Evolutionary conservation across 2,797 vertebrate genomes (phyloP).

Genomic region (Chelon auratus): DNA sequence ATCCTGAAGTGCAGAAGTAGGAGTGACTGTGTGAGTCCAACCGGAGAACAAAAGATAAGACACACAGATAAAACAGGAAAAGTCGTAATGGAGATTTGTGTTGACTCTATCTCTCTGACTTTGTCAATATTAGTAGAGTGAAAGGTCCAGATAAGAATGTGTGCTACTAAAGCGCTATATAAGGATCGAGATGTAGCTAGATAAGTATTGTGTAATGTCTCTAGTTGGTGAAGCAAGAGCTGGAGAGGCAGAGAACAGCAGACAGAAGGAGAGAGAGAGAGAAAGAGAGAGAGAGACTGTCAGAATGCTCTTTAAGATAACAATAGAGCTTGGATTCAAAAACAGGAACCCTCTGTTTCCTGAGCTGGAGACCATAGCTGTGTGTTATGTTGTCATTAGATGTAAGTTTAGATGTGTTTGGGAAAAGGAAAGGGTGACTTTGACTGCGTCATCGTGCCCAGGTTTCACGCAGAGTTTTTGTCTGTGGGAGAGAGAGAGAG

Average conservation of each 20-base stretch:
- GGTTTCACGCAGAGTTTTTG: slow-evolving; percentile 1
- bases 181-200: slow-evolving; percentile 49
- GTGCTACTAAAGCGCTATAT: slow-evolving; percentile 51
- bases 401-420: slow-evolving; percentile 51
- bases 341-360: slow-evolving; percentile 89
- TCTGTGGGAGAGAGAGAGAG: not conserved
- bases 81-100: slow-evolving; percentile 62
- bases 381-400: slow-evolving; percentile 61
- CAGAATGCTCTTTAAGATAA: slow-evolving; percentile 64
- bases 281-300: slow-evolving; percentile 32
- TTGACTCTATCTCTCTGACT: slow-evolving; percentile 64
- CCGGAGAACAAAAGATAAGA: slow-evolving; percentile 63
- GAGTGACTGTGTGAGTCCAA: slow-evolving; percentile 49
- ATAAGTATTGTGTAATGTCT: slow-evolving; percentile 62
- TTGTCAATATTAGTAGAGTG: slow-evolving; percentile 77
- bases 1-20: slow-evolving; percentile 45
- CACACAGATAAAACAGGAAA: slow-evolving; percentile 65
- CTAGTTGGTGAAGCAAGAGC: slow-evolving; percentile 45
- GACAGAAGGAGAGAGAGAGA: slow-evolving; percentile 27
- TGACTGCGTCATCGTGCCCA: slow-evolving; percentile 50
- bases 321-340: slow-evolving; percentile 78
- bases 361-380: slow-evolving; percentile 65
- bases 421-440: slow-evolving; percentile 62
- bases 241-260: slow-evolving; percentile 22
- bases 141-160: slow-evolving; percentile 73